A percentile compares a stretch with the other conserved stretches of the same genome.
Evolutionary conservation across 2,888 invertebrate genomes (phyloP).

Genomic region (Lithosia quadra): DNA sequence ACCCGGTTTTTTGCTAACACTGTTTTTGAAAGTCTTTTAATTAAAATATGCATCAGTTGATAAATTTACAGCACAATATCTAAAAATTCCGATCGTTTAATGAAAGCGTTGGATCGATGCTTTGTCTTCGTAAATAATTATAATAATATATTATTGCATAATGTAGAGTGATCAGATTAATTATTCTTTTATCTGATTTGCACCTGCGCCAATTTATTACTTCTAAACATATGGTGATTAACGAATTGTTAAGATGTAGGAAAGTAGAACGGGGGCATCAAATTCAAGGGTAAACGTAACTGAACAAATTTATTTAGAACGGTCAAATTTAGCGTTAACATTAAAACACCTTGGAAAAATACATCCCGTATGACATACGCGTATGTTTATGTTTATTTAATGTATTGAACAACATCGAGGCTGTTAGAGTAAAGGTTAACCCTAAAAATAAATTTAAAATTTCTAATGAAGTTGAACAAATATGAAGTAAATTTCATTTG

Average conservation of each 20-base stretch:
- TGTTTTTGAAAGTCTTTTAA: slow-evolving; percentile 50
- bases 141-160: slow-evolving; percentile 7
- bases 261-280: slow-evolving; percentile 83
- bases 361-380: slow-evolving; percentile 55
- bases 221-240: slow-evolving; percentile 73
- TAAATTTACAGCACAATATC: slow-evolving; percentile 14
- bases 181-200: slow-evolving; percentile 38
- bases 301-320: slow-evolving; percentile 76
- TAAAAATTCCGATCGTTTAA: neutral
- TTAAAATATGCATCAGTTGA: slow-evolving; percentile 16
- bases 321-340: slow-evolving; percentile 65
- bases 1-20: slow-evolving; percentile 71
- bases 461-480: neutral
- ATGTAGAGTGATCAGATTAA: neutral
- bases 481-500: neutral
- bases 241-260: slow-evolving; percentile 80
- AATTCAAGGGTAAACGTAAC: slow-evolving; percentile 78
- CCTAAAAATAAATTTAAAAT: slow-evolving; percentile 13
- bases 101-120: neutral
- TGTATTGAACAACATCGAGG: slow-evolving; percentile 35
- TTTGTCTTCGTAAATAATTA: neutral
- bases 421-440: slow-evolving; percentile 28
- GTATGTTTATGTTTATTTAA: slow-evolving; percentile 28
- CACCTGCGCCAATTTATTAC: slow-evolving; percentile 50
- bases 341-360: slow-evolving; percentile 64